These are phyloP conservation scores for Drosophila baimaii DNA, from an alignment of 1,140 invertebrate genomes.

Conservation along the genomic window DNA sequence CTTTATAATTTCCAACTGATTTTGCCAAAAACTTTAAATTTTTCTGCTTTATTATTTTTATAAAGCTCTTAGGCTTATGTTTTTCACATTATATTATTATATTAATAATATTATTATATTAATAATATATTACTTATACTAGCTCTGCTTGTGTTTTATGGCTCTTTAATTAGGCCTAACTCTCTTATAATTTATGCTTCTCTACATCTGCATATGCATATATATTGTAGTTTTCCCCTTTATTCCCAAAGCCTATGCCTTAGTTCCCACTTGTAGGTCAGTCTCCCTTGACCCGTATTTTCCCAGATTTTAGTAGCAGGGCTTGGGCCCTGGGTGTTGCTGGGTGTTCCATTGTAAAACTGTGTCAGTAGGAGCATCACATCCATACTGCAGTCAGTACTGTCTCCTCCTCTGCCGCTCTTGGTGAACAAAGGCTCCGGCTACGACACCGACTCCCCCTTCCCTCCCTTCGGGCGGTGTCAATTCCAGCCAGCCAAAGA, in stretches of 20 bases:
- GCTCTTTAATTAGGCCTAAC: not conserved
- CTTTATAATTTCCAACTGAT: too few species aligned
- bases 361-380: constrained; percentile 53
- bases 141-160: not conserved
- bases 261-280: constrained; percentile 10
- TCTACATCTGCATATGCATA: too few species aligned
- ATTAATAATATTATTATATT: not conserved
- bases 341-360: constrained; percentile 29
- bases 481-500: constrained; percentile 32
- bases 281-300: constrained; percentile 17
- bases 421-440: constrained; percentile 3
- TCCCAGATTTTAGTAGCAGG: constrained; percentile 6
- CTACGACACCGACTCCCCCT: not conserved
- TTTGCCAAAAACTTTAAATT: too few species aligned
- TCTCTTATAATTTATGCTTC: not conserved
- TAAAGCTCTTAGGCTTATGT: too few species aligned
- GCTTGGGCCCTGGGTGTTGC: not conserved
- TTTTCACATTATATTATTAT: too few species aligned
- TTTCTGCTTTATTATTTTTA: too few species aligned
- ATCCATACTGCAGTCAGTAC: too few species aligned
- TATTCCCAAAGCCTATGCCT: not conserved
- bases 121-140: not conserved
- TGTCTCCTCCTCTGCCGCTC: constrained; percentile 3
- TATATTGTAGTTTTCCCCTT: not conserved
- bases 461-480: constrained; percentile 27